Evolutionary conservation across 2,797 vertebrate genomes (phyloP), one percentile per base, ranked within the genome.

Genomic region (Microchirus variegatus): DNA sequence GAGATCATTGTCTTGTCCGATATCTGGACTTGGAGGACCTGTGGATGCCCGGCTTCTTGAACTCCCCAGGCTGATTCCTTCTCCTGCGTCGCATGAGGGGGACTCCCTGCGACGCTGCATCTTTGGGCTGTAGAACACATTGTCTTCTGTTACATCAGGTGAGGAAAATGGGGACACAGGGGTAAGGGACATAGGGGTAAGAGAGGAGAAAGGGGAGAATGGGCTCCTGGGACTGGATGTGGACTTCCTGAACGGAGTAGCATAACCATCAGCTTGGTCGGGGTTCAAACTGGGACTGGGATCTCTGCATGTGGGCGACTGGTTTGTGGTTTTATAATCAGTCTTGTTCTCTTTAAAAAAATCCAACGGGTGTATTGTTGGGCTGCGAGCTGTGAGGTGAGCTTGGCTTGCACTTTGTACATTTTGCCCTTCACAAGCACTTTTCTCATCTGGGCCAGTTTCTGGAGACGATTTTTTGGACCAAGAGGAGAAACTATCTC

Each of bases 71-170:
- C 77, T 68, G 42, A 81, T 52, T 45, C 75, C 75, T 19, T 89
- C 86, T 38, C 70, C 78, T 1, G 66, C 68, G 44, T 91, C 87
- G 53, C 75, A 78, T 0, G 82, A 91, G 4, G 67, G 47, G 0
- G 77, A 65, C 36, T 91, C 87, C 49, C 60, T 87, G 47, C 72
- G 84, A 37, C 68, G 73, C 15, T 81, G 85, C 19, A 75, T 56
- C 55, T 86, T 85, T 51, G 91, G 91, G 60, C 87, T 93, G 69
- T 87, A 90, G 70, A 94, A 93, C 42, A 93, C 91, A 15, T 38
- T 90, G 53, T 93, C 92, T 0, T 91, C 87, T 22, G 70, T 48
- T 41, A 62, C 69, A 9, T 91, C 88, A 1, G 78, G 38, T 5
- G 83, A 68, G 2, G 87, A 53, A 47, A 84, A 74, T 3, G 80